Conservation (phyloP, 2,888 invertebrate species). For the Camptogramma bilineatum region DNA sequence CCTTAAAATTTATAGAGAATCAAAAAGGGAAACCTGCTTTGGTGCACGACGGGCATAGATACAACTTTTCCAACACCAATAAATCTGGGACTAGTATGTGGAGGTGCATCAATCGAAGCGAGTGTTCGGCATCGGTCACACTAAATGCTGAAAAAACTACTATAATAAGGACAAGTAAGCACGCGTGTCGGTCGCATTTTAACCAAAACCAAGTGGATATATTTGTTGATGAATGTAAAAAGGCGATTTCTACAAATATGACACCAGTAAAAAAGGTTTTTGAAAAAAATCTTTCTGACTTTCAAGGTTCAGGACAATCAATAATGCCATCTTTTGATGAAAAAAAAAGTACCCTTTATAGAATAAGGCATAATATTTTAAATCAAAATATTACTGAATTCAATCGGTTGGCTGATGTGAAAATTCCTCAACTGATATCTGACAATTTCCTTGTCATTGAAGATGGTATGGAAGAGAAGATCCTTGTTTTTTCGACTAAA, state of each 20-base stretch:
- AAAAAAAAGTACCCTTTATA: constrained; percentile 11
- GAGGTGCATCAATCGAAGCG: no score
- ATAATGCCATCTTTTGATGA: constrained; percentile 5
- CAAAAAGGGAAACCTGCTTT: no score
- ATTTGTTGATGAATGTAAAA: constrained; percentile 7
- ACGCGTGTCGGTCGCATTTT: constrained; percentile 1
- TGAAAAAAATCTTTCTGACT: constrained; percentile 11
- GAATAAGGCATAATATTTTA: no score
- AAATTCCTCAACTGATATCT: constrained; percentile 18
- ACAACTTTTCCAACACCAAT: no score
- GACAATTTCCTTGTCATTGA: constrained; percentile 16
- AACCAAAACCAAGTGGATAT: constrained; percentile 8
- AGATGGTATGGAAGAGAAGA: constrained; percentile 7
- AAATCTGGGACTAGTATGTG: no score
- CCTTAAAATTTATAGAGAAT: no score
- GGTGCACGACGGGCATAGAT: no score
- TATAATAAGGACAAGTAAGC: no score
- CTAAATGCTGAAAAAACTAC: no score
- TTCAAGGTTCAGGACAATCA: constrained; percentile 8
- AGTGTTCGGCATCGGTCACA: no score
- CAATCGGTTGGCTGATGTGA: constrained; percentile 16
- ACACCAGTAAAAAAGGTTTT: constrained; percentile 10
- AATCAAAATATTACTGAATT: constrained; percentile 12
- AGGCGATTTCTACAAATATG: constrained; percentile 10
- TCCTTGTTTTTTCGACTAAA: constrained; percentile 1